A percentile compares a stretch with the other conserved stretches of the same genome.
Conservation (phyloP, 2,797 vertebrate genomes). For the Thripadectes ignobilis region DNA sequence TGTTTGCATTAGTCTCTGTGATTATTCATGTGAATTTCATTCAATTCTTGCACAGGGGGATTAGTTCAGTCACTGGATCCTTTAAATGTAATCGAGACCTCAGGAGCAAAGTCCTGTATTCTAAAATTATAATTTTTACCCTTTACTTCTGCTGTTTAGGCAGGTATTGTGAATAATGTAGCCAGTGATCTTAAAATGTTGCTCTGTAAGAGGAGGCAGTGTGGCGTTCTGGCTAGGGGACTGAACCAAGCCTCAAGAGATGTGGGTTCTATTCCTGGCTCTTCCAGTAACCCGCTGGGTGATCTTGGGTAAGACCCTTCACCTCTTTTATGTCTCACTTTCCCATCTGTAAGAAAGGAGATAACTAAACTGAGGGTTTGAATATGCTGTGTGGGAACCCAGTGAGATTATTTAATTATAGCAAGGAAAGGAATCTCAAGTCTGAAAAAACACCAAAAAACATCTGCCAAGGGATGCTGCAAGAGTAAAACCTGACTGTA, state of each 20-base stretch:
- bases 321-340: constrained; percentile 58
- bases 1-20: background rate
- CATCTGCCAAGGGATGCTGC: background rate
- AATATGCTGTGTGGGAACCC: background rate
- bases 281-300: constrained; percentile 66
- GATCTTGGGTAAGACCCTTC: constrained; percentile 65
- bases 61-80: constrained; percentile 49
- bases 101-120: constrained; percentile 46
- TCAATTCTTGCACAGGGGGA: background rate
- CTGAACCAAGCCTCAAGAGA: constrained; percentile 58
- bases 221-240: constrained; percentile 57
- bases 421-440: background rate
- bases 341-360: constrained; percentile 34
- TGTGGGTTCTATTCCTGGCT: constrained; percentile 63
- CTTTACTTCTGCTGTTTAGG: constrained; percentile 69
- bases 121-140: constrained; percentile 59
- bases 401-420: background rate
- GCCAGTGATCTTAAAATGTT: constrained; percentile 60
- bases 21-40: background rate
- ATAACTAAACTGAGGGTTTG: constrained; percentile 14
- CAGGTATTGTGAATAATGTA: constrained; percentile 66
- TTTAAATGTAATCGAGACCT: constrained; percentile 51
- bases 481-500: background rate
- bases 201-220: constrained; percentile 62
- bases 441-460: background rate